A percentile compares a stretch with the other conserved stretches of the same genome.
phyloP scores from a whole-genome alignment of 2,113 vertebrate species.

The Sardina pilchardus region DNA sequence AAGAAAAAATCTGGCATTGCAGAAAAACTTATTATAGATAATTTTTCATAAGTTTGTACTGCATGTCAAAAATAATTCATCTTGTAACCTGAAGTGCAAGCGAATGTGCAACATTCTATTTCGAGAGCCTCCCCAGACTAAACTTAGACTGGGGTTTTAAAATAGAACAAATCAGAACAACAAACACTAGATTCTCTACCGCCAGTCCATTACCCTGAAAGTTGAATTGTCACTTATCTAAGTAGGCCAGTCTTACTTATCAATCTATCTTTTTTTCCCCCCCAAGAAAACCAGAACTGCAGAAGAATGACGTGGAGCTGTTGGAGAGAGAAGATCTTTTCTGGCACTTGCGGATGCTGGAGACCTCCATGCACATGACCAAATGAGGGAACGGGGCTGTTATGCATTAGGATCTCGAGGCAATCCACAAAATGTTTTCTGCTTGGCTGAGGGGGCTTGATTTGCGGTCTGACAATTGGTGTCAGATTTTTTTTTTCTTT shows the following conservation, averaged over 20 bases:
- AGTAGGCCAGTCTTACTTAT: conserved; percentile 5
- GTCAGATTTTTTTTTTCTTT: not conserved
- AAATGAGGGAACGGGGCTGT: not conserved
- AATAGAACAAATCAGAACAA: not conserved
- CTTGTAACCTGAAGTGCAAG: not conserved
- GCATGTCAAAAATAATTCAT: not conserved
- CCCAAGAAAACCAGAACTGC: not conserved
- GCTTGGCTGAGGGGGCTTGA: not conserved
- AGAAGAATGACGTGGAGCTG: not conserved
- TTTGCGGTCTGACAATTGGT: conserved; percentile 11
- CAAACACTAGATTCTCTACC: not conserved
- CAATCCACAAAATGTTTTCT: conserved; percentile 14
- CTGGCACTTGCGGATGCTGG: not conserved
- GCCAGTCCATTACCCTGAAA: not conserved
- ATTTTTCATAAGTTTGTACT: not conserved
- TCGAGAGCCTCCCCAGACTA: not conserved
- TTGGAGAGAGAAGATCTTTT: not conserved
- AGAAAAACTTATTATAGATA: too few species aligned
- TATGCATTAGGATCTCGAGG: not conserved
- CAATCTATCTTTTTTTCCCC: not conserved
- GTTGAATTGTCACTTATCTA: not conserved
- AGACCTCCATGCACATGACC: not conserved
- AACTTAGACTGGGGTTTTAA: not conserved
- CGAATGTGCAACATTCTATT: not conserved
- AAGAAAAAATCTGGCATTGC: too few species aligned